Conservation (phyloP, 2,797 vertebrate genomes). For the Chaetophractus vellerosus region DNA sequence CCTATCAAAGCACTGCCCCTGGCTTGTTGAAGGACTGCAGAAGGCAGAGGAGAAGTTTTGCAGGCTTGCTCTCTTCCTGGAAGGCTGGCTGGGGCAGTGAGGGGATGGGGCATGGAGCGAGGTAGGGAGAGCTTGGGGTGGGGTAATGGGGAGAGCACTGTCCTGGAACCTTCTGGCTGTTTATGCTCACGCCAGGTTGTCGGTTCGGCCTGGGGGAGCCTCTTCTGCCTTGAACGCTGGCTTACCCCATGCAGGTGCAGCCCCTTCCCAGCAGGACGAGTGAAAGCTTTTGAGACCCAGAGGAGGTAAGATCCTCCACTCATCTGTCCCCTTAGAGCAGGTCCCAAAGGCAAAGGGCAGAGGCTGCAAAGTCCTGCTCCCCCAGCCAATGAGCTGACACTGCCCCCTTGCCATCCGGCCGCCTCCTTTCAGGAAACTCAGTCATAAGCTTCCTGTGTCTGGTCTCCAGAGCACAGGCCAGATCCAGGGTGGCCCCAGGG, state of each 20-base stretch:
- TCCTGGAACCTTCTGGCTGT: neutral
- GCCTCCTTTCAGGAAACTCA: neutral
- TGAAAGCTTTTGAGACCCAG: neutral
- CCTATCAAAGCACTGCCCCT: neutral
- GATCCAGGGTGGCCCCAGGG: neutral
- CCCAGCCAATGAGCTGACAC: neutral
- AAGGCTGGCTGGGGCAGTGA: neutral
- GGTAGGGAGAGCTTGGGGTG: too few relatives aligned
- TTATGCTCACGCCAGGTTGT: neutral
- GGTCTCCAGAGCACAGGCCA: neutral
- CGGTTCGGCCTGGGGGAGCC: neutral
- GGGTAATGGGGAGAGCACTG: neutral
- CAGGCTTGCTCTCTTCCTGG: neutral
- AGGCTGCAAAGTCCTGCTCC: neutral
- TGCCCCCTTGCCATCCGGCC: neutral
- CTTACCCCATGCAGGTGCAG: too few relatives aligned
- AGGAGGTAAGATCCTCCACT: neutral
- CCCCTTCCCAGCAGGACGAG: neutral
- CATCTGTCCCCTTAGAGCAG: neutral
- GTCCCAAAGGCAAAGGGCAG: neutral
- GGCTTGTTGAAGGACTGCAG: neutral
- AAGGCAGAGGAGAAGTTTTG: neutral
- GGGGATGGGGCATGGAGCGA: too few relatives aligned
- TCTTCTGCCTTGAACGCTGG: neutral
- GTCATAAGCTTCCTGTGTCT: fast-evolving